Evolutionary conservation across 1,140 invertebrate genomes (phyloP).

Genomic region (Aphis gossypii): DNA sequence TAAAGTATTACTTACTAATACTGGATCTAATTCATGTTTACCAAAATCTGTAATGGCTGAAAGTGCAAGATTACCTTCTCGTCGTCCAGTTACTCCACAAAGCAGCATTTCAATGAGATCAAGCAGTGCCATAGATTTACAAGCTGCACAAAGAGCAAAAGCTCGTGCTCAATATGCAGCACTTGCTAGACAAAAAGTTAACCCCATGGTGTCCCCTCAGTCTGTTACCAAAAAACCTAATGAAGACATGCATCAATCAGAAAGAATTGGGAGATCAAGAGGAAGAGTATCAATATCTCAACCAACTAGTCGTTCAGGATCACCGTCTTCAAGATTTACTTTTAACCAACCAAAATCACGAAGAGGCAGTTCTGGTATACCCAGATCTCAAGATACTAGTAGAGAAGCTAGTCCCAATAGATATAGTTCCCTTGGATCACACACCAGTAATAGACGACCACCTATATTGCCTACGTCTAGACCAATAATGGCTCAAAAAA

Average conservation of each 20-base stretch:
- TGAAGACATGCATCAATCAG: slow-evolving; percentile 67
- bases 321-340: slow-evolving; percentile 81
- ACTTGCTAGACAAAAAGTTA: slow-evolving; percentile 76
- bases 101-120: slow-evolving; percentile 71
- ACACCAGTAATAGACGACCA: slow-evolving; percentile 60
- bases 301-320: slow-evolving; percentile 86
- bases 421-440: slow-evolving; percentile 61
- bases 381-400: slow-evolving; percentile 73
- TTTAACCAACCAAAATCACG: slow-evolving; percentile 62
- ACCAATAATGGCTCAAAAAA: slow-evolving; percentile 79
- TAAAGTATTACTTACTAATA: slow-evolving; percentile 56
- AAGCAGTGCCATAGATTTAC: slow-evolving; percentile 91
- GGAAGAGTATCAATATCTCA: slow-evolving; percentile 67
- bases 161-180: slow-evolving; percentile 81
- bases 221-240: slow-evolving; percentile 59
- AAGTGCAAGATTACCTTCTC: slow-evolving; percentile 57
- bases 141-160: slow-evolving; percentile 84
- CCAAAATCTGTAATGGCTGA: slow-evolving; percentile 54
- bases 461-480: slow-evolving; percentile 63
- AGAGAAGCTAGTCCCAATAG: slow-evolving; percentile 73
- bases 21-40: slow-evolving; percentile 55
- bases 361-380: slow-evolving; percentile 74
- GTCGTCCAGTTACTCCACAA: slow-evolving; percentile 57
- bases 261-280: slow-evolving; percentile 72
- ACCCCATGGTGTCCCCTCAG: slow-evolving; percentile 71